Evolutionary conservation across 1,140 invertebrate genomes (phyloP), one percentile per base, ranked within the genome.

Genomic region (Drosophila quadrilineata): DNA sequence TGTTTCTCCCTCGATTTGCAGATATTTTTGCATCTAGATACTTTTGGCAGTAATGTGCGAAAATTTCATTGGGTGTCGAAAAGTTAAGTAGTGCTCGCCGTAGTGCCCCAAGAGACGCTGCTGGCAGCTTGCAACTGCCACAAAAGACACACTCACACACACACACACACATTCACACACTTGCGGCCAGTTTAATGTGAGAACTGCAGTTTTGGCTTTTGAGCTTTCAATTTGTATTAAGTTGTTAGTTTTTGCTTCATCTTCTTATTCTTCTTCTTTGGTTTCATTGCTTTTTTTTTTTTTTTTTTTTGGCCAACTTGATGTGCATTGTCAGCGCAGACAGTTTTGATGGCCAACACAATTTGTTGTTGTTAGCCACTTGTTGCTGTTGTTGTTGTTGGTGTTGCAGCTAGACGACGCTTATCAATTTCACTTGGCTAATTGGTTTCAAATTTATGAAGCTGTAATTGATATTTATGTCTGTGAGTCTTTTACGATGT

Each of bases 381-480:
- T 84, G 72, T 69, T 54, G 77, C 63, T 40, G 63, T 76, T 52
- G 26, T n/a, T n/a, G n/a, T n/a, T n/a, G n/a, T n/a, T n/a, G n/a
- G n/a, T n/a, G n/a, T n/a, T n/a, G n/a, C n/a, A n/a, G n/a, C n/a
- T n/a, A n/a, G 38, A 59, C 66, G 73, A 71, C 63, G 82, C 65
- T 87, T 87, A 87, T 87, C 84, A 87, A 87, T 87, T 87, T 82
- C 75, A 69, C 76, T 58, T 87, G 84, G 84, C 84, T 87, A 87
- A 87, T 87, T 87, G 84, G 84, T 87, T 87, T 87, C 65, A 84
- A 87, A 87, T 87, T 87, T 87, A 87, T 87, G 84, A 84, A 87
- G 76, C 84, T 77, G 84, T 87, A 74, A 84, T 84, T 84, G 82
- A 87, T 87, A 87, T 87, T 87, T 87, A 87, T 87, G 84, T 71